Conservation (phyloP, 2,888 invertebrate genomes). For the Temnothorax unifasciatus region DNA sequence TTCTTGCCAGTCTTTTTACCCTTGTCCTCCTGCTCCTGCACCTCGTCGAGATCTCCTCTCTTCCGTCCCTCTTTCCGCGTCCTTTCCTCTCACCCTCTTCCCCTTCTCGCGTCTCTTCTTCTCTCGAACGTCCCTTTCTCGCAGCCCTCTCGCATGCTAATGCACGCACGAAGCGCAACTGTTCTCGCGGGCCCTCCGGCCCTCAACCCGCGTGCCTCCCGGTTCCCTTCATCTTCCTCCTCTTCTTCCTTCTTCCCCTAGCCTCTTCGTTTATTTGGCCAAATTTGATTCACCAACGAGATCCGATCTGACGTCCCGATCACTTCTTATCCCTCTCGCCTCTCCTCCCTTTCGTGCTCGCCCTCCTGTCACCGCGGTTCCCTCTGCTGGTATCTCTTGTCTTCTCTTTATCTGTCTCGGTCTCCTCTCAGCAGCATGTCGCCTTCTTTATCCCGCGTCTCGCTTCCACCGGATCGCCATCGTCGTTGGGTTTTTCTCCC, state of each 20-base stretch:
- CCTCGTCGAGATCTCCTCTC: constrained; percentile 69
- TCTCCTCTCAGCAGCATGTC: constrained; percentile 25
- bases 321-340: constrained; percentile 79
- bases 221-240: constrained; percentile 59
- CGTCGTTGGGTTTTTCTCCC: constrained; percentile 75
- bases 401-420: constrained; percentile 50
- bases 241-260: constrained; percentile 46
- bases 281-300: constrained; percentile 79
- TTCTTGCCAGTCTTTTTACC: constrained; percentile 77
- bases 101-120: constrained; percentile 1
- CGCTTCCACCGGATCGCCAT: constrained; percentile 63
- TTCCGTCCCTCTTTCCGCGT: constrained; percentile 61
- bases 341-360: constrained; percentile 46
- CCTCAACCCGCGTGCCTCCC: constrained; percentile 63
- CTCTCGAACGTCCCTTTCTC: constrained; percentile 68
- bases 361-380: constrained; percentile 46
- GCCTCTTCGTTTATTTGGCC: constrained; percentile 76
- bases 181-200: constrained; percentile 80
- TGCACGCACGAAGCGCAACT: constrained; percentile 84
- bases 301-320: constrained; percentile 83
- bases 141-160: constrained; percentile 82
- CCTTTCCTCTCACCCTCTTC: constrained; percentile 47
- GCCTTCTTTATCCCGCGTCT: constrained; percentile 61
- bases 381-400: constrained; percentile 10
- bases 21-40: constrained; percentile 61